Evolutionary conservation across 2,113 vertebrate species (phyloP), one percentile per base, ranked within the genome.

Genomic region (Callipepla squamata): DNA sequence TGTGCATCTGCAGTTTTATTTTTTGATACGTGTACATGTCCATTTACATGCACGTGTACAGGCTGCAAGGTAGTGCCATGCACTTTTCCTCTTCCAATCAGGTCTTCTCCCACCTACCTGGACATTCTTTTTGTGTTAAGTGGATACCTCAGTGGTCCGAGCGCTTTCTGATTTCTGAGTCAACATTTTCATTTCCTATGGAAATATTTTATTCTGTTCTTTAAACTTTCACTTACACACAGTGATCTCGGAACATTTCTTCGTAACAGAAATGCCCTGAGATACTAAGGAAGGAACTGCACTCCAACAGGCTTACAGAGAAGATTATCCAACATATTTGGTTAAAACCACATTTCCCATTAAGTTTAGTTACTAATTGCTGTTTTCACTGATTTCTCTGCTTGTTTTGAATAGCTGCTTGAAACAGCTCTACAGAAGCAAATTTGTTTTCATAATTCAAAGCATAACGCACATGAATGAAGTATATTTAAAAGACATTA

Each of bases 361-460:
- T 79, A 32, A 15, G 8, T 90, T 85, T 44, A 62, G 53, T 90
- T 51, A 38, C 67, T 82, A 65, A 87, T 51, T 1, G 0, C 76
- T 80, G 40, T 73, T 93, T 80, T 83, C 32, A 7, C 68, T 77
- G 58, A 81, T 91, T 55, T n/a, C 67, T 69, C 30, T 68, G 72
- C 68, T 89, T 73, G 15, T 74, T 90, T 74, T 30, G 18, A 53
- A 14, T 30, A 74, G 50, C 65, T 86, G 73, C 68, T 77, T 58
- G 72, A 61, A 92, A 48, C 36, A 74, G 53, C 75, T 81, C 63
- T 68, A 66, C 40, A 77, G 76, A 68, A 85, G 45, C 63, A 53
- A 34, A 45, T 73, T 65, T 57, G 15, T 85, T 65, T 74, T 89
- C 36, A 3, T 78, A 48, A 51, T 51, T 74, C 62, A 75, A 72